These are phyloP conservation scores for Lepidocolaptes lacrymiger DNA, from an alignment of 2,797 vertebrate species.

Conservation along the genomic window DNA sequence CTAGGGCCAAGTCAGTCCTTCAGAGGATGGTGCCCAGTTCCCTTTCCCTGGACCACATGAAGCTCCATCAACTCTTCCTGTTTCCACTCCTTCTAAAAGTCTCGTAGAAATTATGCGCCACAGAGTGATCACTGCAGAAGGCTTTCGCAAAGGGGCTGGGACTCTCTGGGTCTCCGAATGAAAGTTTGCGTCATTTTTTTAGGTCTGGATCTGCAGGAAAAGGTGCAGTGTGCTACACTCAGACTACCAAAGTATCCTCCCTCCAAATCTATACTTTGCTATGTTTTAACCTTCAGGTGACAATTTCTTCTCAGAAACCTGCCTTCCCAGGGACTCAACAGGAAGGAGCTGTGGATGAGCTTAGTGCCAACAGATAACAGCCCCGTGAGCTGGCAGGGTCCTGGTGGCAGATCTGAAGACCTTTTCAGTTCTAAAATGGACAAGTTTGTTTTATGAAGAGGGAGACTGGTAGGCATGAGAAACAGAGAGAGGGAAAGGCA, in stretches of 20 bases:
- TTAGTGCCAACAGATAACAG: neutral
- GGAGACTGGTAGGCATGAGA: neutral
- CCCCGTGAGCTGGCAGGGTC: neutral
- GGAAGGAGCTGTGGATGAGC: neutral
- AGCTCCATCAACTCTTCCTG: neutral
- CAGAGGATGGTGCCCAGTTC: neutral
- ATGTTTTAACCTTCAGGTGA: neutral
- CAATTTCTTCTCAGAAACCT: accelerated
- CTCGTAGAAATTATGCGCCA: neutral
- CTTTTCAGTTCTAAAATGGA: neutral
- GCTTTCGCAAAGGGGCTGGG: neutral
- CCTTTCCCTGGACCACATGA: neutral
- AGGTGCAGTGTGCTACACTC: neutral
- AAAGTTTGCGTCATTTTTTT: neutral
- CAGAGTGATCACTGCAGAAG: neutral
- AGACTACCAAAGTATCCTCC: neutral
- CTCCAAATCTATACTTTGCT: neutral
- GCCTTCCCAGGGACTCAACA: neutral
- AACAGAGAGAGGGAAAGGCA: neutral
- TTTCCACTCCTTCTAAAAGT: neutral
- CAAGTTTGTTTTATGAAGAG: neutral
- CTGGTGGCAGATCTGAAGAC: neutral
- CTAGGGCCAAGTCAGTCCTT: neutral
- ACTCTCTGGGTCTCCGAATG: neutral
- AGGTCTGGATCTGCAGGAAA: neutral